Base-by-base conservation (phyloP, 2,797 vertebrate genomes). In the Taenioides sp. region DNA sequence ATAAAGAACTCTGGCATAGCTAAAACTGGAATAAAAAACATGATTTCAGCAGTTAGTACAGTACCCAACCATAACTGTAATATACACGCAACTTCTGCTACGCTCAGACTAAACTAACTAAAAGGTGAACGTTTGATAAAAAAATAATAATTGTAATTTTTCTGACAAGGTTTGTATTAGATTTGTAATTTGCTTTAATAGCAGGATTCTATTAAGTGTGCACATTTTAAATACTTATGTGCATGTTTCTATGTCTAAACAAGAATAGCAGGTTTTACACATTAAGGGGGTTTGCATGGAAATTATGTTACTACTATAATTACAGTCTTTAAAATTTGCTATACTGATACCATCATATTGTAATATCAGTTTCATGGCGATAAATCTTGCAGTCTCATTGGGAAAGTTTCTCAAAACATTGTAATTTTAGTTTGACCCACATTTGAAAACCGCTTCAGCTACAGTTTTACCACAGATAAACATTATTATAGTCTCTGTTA, bases 1-100 rank as follows among this genome's bases (percentile, higher is more conserved):
- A 47, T 61, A 57, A 43, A 16, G n/a, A 60, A 54, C 65, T 25
- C 47, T 60, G 59, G 67, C 60, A n/a, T 2, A 54, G 60, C 49
- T 52, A 20, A 61, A 17, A 61, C 7, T 61, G 18, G 3, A 61
- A 54, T 9, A 52, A n/a, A 9, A 22, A 57, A 23, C 12, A 61
- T 34, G 2, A 63, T 63, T 40, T 37, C 18, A 40, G 5, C 10
- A 37, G 16, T 37, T 9, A 20, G 55, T 25, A 58, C 2, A 20
- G 22, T 12, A 58, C 0, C 3, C 2, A 16, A 4, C 43, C 3
- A 57, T 55, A 55, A n/a, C 2, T 22, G n/a, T 23, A 55, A 55
- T 23, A 22, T 4, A 23, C n/a, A 6, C 4, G 4, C 12, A 47
- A 47, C 43, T 47, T 47, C 6, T 16, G 43, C 14, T 47, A 54